Evolutionary conservation across 2,113 vertebrate species (phyloP).

Genomic region (Oreocharis arfaki): DNA sequence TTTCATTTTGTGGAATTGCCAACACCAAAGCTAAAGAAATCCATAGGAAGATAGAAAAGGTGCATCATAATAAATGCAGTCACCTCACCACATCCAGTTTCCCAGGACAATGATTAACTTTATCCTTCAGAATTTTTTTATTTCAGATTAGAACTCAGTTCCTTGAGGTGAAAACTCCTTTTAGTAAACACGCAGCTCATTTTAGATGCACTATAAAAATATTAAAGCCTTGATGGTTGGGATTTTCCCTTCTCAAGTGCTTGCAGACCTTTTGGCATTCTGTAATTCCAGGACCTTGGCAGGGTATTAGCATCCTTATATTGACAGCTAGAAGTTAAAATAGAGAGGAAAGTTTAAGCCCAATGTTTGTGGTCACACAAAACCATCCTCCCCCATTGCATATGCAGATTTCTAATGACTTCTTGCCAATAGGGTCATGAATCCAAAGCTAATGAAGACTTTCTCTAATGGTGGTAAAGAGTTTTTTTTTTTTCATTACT

Average conservation of each 20-base stretch:
- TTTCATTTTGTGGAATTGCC: slow-evolving; percentile 14
- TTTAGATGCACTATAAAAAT: background rate
- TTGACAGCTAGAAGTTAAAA: background rate
- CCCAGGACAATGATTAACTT: background rate
- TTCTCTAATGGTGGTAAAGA: background rate
- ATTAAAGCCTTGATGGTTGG: background rate
- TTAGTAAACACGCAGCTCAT: background rate
- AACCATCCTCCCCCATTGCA: background rate
- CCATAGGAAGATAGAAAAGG: background rate
- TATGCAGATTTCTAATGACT: background rate
- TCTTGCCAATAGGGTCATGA: background rate
- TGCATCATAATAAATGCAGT: background rate
- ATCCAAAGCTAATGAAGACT: background rate
- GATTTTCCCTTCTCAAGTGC: background rate
- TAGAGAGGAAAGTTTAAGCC: background rate
- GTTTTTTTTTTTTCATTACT: background rate
- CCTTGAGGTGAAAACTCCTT: background rate
- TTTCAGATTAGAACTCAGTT: background rate
- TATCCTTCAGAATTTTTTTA: background rate
- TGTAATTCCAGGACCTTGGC: background rate
- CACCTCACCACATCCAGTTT: background rate
- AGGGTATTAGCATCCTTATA: background rate
- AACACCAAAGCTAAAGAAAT: background rate
- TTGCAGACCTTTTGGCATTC: background rate
- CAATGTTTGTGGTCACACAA: background rate